Evolutionary conservation across 2,113 vertebrate genomes (phyloP).

Genomic region (Pelodiscus sinensis): DNA sequence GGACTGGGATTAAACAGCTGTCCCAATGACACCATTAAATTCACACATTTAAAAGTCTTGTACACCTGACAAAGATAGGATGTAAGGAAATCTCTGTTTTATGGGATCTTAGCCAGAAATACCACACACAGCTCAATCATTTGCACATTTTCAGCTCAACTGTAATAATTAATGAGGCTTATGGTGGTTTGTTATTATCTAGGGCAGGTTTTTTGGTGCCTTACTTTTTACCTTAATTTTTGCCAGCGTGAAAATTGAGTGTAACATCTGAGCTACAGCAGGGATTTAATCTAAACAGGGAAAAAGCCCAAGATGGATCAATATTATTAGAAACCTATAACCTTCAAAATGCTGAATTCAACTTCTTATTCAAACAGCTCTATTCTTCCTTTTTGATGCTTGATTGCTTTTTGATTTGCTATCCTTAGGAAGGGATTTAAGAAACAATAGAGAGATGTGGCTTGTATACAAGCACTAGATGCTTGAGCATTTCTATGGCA

Average conservation of each 20-base stretch:
- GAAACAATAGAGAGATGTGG: constrained; percentile 86
- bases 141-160: constrained; percentile 58
- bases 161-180: constrained; percentile 58
- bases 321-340: constrained; percentile 78
- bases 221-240: constrained; percentile 87
- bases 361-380: constrained; percentile 79
- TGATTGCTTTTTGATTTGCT: constrained; percentile 84
- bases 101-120: constrained; percentile 46
- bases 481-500: constrained; percentile 91
- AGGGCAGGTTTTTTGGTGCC: constrained; percentile 83
- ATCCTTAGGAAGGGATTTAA: constrained; percentile 80
- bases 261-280: constrained; percentile 79
- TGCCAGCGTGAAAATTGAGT: constrained; percentile 83
- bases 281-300: constrained; percentile 81
- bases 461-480: constrained; percentile 90
- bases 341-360: constrained; percentile 79
- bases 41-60: constrained; percentile 52
- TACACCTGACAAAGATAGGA: constrained; percentile 65
- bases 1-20: constrained; percentile 61
- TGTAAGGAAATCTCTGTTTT: constrained; percentile 61
- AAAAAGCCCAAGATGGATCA: constrained; percentile 75
- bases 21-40: constrained; percentile 48
- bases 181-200: constrained; percentile 64
- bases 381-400: constrained; percentile 81
- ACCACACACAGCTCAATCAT: constrained; percentile 45